These are phyloP conservation scores for Loripinus fragilis DNA, from an alignment of 2,888 invertebrate species.

Conservation along the genomic window DNA sequence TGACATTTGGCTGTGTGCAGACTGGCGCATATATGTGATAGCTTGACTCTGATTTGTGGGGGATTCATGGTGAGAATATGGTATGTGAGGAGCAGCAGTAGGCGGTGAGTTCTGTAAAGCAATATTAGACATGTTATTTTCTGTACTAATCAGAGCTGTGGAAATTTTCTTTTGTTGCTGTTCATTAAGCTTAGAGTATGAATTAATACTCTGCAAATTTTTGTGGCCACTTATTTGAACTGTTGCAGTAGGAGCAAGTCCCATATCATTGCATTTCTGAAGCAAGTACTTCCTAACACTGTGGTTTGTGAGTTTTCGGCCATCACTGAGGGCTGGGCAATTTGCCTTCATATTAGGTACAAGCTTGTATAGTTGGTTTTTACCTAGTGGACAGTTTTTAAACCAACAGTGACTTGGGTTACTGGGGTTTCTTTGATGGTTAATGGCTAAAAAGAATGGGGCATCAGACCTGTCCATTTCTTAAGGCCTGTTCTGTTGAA, in stretches of 20 bases:
- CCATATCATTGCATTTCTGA: conserved; percentile 28
- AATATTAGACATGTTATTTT: neutral
- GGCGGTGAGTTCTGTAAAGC: neutral
- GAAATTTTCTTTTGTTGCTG: conserved; percentile 22
- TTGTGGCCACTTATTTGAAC: conserved; percentile 31
- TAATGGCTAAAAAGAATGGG: conserved; percentile 18
- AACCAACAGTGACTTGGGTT: conserved; percentile 10
- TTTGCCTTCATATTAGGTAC: conserved; percentile 22
- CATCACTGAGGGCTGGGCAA: neutral
- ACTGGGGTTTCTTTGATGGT: neutral
- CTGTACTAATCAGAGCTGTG: conserved; percentile 3
- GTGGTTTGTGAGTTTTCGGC: conserved; percentile 11
- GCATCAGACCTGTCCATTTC: conserved; percentile 7
- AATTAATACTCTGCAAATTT: conserved; percentile 25
- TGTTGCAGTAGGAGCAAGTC: conserved; percentile 16
- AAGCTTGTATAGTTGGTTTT: conserved; percentile 26
- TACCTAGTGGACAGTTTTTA: conserved; percentile 23
- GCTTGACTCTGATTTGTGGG: neutral
- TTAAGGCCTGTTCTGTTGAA: conserved; percentile 7
- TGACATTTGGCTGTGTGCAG: neutral
- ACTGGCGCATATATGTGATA: neutral
- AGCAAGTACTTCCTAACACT: conserved; percentile 28
- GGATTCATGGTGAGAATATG: neutral
- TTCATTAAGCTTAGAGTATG: conserved; percentile 24
- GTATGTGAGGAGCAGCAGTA: neutral